phyloP scores from a whole-genome alignment of 92 coral and sea anemone species.

The Paragorgia papillata region DNA sequence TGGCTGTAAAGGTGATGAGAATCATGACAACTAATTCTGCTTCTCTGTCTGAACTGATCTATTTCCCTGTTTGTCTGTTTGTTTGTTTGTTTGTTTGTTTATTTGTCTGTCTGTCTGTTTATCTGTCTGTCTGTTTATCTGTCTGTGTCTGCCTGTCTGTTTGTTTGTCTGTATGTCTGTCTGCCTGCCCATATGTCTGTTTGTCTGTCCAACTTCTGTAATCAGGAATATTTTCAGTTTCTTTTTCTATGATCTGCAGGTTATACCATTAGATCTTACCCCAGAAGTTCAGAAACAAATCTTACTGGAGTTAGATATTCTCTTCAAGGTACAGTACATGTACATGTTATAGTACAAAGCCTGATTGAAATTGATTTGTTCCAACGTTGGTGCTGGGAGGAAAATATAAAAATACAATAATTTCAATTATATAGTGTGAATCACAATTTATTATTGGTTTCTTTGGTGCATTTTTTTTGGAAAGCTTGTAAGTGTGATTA shows the following conservation, averaged over 20 bases:
- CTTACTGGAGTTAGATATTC: slow-evolving; percentile 90
- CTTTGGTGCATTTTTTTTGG: slow-evolving; percentile 97
- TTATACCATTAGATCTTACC: slow-evolving; percentile 92
- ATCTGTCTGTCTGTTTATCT: background rate
- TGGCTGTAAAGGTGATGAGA: slow-evolving; percentile 87
- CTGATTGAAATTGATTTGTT: no score
- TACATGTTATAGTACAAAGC: no score
- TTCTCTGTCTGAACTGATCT: background rate
- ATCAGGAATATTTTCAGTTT: no score
- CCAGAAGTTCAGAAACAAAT: slow-evolving; percentile 96
- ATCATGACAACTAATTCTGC: background rate
- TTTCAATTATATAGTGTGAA: slow-evolving; percentile 73
- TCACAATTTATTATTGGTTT: slow-evolving; percentile 91
- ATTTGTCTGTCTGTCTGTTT: background rate
- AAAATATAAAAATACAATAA: no score
- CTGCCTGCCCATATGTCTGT: background rate
- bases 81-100: background rate
- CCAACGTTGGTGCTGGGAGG: no score
- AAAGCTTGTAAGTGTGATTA: slow-evolving; percentile 70
- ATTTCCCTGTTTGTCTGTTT: background rate
- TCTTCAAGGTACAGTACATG: slow-evolving; percentile 73
- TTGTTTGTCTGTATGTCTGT: background rate
- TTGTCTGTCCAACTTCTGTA: no score
- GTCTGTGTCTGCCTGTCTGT: background rate
- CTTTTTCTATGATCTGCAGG: no score